These are phyloP conservation scores for Urocynchramus pylzowi DNA, from an alignment of 2,113 vertebrate genomes.

Conservation along the genomic window DNA sequence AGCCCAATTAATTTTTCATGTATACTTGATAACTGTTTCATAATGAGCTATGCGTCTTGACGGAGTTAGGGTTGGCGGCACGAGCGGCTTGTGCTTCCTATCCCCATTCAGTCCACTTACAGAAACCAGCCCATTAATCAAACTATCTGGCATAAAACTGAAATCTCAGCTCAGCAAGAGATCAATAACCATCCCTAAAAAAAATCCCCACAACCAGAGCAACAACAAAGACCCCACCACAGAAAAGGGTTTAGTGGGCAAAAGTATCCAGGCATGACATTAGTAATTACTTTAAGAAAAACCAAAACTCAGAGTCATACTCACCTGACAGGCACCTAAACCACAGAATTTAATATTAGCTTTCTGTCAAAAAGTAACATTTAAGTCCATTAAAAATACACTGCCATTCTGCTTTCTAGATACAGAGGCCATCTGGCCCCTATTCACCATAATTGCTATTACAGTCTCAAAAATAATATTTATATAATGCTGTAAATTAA, in stretches of 20 bases:
- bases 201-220: background rate
- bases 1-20: conserved; percentile 89
- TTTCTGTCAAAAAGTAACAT: conserved; percentile 70
- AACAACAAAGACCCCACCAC: conserved; percentile 52
- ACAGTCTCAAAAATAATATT: conserved; percentile 55
- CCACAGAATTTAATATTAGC: conserved; percentile 63
- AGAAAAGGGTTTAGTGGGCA: conserved; percentile 69
- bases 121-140: conserved; percentile 99
- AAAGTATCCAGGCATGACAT: conserved; percentile 70
- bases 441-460: conserved; percentile 64
- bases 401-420: conserved; percentile 64
- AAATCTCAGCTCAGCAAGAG: conserved; percentile 94
- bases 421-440: conserved; percentile 47
- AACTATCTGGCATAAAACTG: conserved; percentile 94
- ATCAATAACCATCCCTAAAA: conserved; percentile 90
- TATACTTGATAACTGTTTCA: conserved; percentile 91
- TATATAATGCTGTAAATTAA: conserved; percentile 46
- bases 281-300: conserved; percentile 74
- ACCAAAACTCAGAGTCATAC: conserved; percentile 53
- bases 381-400: conserved; percentile 68
- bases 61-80: conserved; percentile 83
- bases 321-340: conserved; percentile 61
- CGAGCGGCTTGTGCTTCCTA: conserved; percentile 84
- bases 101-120: conserved; percentile 98
- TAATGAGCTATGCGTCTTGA: conserved; percentile 88